These are phyloP conservation scores for Natator depressus DNA, from an alignment of 2,113 vertebrate species.

Conservation along the genomic window DNA sequence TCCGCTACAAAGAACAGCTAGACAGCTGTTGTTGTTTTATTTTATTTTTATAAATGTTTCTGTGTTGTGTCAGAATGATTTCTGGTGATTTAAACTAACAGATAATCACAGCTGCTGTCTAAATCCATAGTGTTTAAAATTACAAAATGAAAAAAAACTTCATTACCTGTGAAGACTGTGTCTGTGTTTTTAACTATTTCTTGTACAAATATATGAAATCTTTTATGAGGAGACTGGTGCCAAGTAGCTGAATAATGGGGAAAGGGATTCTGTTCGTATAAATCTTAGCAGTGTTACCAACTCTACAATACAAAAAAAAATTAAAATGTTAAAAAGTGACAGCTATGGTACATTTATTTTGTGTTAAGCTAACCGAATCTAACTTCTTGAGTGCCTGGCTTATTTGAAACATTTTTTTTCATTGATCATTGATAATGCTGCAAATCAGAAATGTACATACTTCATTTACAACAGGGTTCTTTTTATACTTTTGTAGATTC, in stretches of 20 bases:
- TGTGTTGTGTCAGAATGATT: conserved; percentile 99
- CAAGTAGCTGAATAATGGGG: conserved; percentile 96
- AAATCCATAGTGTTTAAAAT: conserved; percentile 99
- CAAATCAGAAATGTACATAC: conserved; percentile 99
- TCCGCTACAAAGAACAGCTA: conserved; percentile 93
- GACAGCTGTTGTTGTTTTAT: conserved; percentile 87
- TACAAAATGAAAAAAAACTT: conserved; percentile 95
- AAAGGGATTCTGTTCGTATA: conserved; percentile 98
- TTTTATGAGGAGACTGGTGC: conserved; percentile 99
- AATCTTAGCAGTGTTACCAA: conserved; percentile 99
- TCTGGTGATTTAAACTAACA: conserved; percentile 99
- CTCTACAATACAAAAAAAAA: conserved; percentile 94
- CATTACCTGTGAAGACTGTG: conserved; percentile 99
- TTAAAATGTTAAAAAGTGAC: conserved; percentile 99
- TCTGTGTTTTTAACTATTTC: conserved; percentile 99
- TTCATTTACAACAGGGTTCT: conserved; percentile 99
- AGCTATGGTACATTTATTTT: conserved; percentile 98
- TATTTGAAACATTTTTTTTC: conserved; percentile 93
- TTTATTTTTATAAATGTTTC: conserved; percentile 92
- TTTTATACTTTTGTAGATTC: conserved; percentile 98
- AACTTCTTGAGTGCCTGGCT: conserved; percentile 98
- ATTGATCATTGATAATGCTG: conserved; percentile 98
- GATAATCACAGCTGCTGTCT: conserved; percentile 99
- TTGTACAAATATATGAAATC: conserved; percentile 99
- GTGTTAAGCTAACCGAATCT: conserved; percentile 97